These are phyloP conservation scores for Galleria mellonella DNA, from an alignment of 1,140 invertebrate species.

Conservation along the genomic window DNA sequence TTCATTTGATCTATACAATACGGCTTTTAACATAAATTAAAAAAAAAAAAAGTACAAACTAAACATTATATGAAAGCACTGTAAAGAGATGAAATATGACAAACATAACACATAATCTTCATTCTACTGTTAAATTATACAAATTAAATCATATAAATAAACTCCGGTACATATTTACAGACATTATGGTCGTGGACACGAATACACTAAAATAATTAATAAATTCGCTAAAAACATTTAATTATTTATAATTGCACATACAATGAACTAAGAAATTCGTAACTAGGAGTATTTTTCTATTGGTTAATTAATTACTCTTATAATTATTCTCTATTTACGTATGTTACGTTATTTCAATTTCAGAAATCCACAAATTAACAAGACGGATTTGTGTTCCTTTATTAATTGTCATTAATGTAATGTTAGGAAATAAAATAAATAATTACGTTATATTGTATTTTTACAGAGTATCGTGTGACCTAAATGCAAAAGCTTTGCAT, in stretches of 20 bases:
- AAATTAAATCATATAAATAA: conserved; percentile 48
- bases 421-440: conserved; percentile 11
- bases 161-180: conserved; percentile 65
- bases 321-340: conserved; percentile 63
- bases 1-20: conserved; percentile 33
- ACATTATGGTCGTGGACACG: conserved; percentile 41
- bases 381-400: conserved; percentile 61
- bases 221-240: conserved; percentile 64
- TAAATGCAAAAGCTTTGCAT: conserved; percentile 10
- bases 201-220: conserved; percentile 55
- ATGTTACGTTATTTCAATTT: conserved; percentile 48
- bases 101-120: conserved; percentile 28
- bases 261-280: conserved; percentile 52
- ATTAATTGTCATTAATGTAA: conserved; percentile 22
- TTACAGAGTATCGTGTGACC: not conserved
- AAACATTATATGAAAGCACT: conserved; percentile 23
- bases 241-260: conserved; percentile 50
- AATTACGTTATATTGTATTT: not conserved
- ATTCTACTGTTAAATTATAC: conserved; percentile 33
- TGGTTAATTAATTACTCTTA: conserved; percentile 65
- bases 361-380: conserved; percentile 55
- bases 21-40: conserved; percentile 26
- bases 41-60: conserved; percentile 28
- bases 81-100: conserved; percentile 29
- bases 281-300: conserved; percentile 55